phyloP scores from a whole-genome alignment of 2,888 invertebrate genomes.

The Cheiracanthium punctorium region DNA sequence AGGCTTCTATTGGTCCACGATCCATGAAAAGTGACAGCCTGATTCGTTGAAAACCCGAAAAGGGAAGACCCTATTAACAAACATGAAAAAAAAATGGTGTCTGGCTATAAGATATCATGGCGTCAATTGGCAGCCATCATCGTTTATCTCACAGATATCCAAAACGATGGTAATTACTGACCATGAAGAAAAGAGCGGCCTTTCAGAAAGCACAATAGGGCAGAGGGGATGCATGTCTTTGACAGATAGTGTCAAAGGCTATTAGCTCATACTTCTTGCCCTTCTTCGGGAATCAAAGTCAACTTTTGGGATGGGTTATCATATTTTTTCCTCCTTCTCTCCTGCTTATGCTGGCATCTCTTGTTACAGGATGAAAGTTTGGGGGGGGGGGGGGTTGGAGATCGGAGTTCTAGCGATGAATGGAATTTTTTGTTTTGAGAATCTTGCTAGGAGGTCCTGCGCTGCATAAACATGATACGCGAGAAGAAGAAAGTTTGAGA shows the following conservation, averaged over 20 bases:
- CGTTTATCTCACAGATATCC: constrained; percentile 22
- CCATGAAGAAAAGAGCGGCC: constrained; percentile 17
- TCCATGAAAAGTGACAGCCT: constrained; percentile 22
- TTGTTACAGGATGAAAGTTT: neutral
- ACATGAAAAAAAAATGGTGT: constrained; percentile 25
- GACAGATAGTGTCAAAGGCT: constrained; percentile 38
- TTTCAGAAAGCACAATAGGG: constrained; percentile 29
- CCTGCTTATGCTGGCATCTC: neutral
- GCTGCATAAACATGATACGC: neutral
- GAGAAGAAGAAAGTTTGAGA: neutral
- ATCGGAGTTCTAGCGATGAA: no score
- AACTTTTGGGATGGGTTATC: neutral
- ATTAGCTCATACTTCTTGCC: constrained; percentile 40
- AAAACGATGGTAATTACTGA: constrained; percentile 55
- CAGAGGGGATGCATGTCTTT: constrained; percentile 24
- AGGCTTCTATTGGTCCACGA: constrained; percentile 30
- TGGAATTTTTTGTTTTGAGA: constrained; percentile 4
- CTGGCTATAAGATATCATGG: constrained; percentile 44
- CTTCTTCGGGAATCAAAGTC: neutral
- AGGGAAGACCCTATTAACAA: neutral
- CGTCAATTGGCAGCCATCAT: constrained; percentile 50
- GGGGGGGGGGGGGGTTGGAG: neutral
- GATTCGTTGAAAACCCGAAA: neutral
- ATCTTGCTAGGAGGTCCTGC: constrained; percentile 2
- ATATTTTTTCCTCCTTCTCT: no score